These are phyloP conservation scores for Bergia sp. DNA, from an alignment of 92 coral and sea anemone species.

Conservation along the genomic window DNA sequence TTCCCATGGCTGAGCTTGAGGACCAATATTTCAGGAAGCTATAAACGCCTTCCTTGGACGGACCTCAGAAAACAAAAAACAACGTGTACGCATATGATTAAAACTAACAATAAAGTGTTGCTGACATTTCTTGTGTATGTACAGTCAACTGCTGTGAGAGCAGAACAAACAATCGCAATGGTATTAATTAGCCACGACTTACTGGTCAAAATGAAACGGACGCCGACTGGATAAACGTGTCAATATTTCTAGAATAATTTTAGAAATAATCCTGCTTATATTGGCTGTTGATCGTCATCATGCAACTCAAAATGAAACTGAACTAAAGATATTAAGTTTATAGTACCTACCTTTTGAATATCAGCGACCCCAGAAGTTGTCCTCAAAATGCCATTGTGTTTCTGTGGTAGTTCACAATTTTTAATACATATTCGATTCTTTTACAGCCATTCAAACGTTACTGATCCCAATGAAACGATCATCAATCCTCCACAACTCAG, in stretches of 20 bases:
- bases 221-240: slow-evolving; percentile 13
- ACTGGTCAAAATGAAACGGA: background rate
- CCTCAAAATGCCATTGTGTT: background rate
- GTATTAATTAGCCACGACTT: slow-evolving; percentile 1
- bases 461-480: background rate
- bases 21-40: too few species aligned
- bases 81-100: background rate
- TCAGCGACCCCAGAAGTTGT: background rate
- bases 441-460: background rate
- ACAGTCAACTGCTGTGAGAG: background rate
- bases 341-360: slow-evolving; percentile 1
- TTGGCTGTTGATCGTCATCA: background rate
- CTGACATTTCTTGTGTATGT: background rate
- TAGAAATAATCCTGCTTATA: background rate
- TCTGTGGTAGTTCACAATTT: background rate
- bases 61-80: background rate
- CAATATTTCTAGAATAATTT: background rate
- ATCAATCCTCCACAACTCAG: background rate
- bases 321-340: background rate
- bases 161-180: background rate
- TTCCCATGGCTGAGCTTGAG: too few species aligned
- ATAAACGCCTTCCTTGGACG: too few species aligned
- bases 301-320: background rate
- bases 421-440: background rate
- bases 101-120: background rate